Evolutionary conservation across 2,888 invertebrate genomes (phyloP).

Genomic region (Melikaiella ostensackeni): DNA sequence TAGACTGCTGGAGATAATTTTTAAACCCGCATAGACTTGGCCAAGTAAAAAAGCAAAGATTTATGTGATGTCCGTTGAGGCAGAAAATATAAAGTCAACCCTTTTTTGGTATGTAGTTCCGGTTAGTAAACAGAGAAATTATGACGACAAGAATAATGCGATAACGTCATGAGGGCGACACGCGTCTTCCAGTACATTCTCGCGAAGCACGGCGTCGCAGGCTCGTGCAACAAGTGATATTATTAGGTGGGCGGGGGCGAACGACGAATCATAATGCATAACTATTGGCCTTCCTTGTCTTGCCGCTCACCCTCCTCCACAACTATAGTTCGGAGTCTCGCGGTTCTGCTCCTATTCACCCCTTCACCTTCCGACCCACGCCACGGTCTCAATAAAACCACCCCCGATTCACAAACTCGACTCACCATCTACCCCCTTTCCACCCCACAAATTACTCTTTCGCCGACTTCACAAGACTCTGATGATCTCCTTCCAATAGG

Average conservation of each 20-base stretch:
- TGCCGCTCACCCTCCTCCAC: slow-evolving; percentile 46
- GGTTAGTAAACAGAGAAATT: slow-evolving; percentile 7
- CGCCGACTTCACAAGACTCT: slow-evolving; percentile 11
- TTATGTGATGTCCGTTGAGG: not conserved
- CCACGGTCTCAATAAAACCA: slow-evolving; percentile 10
- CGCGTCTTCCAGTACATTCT: slow-evolving; percentile 45
- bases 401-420: not conserved
- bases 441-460: slow-evolving; percentile 10
- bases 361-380: slow-evolving; percentile 14
- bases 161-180: slow-evolving; percentile 11
- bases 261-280: slow-evolving; percentile 75
- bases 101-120: not conserved
- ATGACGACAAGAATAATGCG: not conserved
- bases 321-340: slow-evolving; percentile 26
- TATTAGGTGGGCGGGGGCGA: slow-evolving; percentile 72
- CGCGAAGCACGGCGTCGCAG: slow-evolving; percentile 45
- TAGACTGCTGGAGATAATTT: not conserved
- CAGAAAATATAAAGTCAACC: not conserved
- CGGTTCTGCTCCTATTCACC: slow-evolving; percentile 17
- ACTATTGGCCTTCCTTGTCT: slow-evolving; percentile 72
- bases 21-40: not conserved
- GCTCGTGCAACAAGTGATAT: slow-evolving; percentile 75
- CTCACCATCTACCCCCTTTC: not conserved
- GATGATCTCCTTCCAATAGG: not conserved
- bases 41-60: not conserved